Evolutionary conservation across 2,113 vertebrate genomes (phyloP).

Genomic region (Podiceps cristatus): DNA sequence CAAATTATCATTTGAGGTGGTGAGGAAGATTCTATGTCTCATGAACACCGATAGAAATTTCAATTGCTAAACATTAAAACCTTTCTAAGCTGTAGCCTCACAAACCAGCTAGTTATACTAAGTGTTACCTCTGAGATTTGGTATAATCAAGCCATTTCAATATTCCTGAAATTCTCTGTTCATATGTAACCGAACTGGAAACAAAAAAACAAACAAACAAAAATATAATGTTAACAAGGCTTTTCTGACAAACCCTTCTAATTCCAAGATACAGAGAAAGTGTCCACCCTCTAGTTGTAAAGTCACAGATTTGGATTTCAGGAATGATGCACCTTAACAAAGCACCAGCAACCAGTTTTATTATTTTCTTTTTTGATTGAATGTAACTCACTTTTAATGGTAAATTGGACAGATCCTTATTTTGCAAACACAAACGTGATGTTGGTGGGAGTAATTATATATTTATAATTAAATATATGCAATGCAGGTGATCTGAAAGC

Average conservation of each 20-base stretch:
- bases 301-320: not conserved
- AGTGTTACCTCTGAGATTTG: conserved; percentile 73
- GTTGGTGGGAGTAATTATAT: not conserved
- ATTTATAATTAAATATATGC: not conserved
- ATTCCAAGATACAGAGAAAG: not conserved
- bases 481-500: not conserved
- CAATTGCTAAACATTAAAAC: not conserved
- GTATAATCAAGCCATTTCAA: conserved; percentile 79
- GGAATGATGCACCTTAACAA: not conserved
- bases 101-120: not conserved
- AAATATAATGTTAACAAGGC: not conserved
- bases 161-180: conserved; percentile 72
- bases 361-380: not conserved
- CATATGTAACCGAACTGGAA: conserved; percentile 59
- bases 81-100: not conserved
- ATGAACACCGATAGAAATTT: not conserved
- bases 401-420: not conserved
- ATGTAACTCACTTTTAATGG: not conserved
- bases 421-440: not conserved
- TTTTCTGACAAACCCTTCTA: not conserved
- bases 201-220: not conserved
- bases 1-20: not conserved
- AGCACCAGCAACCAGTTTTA: not conserved
- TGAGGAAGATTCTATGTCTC: not conserved
- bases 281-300: not conserved